phyloP scores from a whole-genome alignment of 2,888 invertebrate species.

The Melitaea athalia region DNA sequence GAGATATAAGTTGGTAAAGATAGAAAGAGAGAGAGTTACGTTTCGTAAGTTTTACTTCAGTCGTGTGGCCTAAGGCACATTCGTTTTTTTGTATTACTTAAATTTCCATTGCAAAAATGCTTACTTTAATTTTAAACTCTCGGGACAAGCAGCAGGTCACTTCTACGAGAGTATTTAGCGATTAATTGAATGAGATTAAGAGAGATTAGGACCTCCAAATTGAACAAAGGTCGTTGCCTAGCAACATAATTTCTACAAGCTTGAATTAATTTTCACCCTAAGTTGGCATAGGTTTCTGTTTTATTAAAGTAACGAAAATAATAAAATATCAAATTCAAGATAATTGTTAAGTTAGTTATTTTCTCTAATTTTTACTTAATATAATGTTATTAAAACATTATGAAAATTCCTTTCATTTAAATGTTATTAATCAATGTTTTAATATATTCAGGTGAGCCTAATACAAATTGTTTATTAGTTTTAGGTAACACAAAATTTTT shows the following conservation, averaged over 20 bases:
- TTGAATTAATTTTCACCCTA: conserved; percentile 1
- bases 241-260: conserved; percentile 5
- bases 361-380: too few species aligned
- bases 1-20: too few species aligned
- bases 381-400: too few species aligned
- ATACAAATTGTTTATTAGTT: too few species aligned
- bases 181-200: conserved; percentile 44
- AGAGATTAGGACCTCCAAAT: conserved; percentile 31
- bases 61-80: too few species aligned
- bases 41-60: too few species aligned
- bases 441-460: too few species aligned
- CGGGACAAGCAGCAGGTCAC: conserved; percentile 38
- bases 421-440: too few species aligned
- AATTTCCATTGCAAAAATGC: conserved; percentile 4
- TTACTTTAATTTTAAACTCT: conserved; percentile 41
- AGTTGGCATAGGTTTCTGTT: neutral
- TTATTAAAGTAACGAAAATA: neutral
- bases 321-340: neutral
- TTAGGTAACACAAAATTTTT: too few species aligned
- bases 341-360: too few species aligned
- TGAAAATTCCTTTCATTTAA: too few species aligned
- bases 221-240: conserved; percentile 38
- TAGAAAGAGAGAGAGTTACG: too few species aligned
- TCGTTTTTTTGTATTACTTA: conserved; percentile 15
- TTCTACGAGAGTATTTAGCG: conserved; percentile 39